Base-by-base conservation (phyloP, 2,797 vertebrate species). In the Oceanodroma leucorhoa region DNA sequence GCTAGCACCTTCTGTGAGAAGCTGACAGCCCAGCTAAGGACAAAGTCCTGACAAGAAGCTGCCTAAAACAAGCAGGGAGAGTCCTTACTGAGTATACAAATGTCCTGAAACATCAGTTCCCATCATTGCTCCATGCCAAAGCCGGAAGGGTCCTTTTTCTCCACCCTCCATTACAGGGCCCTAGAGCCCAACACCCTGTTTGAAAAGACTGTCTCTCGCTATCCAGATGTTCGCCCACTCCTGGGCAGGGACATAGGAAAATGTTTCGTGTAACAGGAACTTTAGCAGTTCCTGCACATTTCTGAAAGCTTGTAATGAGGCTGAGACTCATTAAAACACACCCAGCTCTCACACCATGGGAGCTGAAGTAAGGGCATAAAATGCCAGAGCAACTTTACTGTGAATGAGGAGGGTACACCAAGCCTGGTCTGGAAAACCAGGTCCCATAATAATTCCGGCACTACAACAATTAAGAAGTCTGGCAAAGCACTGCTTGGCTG, bases 211-310 rank as follows among this genome's bases (percentile, higher is more conserved):
- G 83, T 84, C 38, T 69, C 73, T 96, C 1, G 0, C 51, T 84
- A 34, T 94, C 87, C 95, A 96, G 95, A 95, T 85, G 89, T 93
- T 97, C 83, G 34, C 94, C 95, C 93, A 94, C 92, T 94, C 90
- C 53, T 95, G 93, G 94, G 94, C 92, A 93, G 75, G 75, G 81
- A 90, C 55, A 60, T 61, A 90, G 94, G 95, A 97, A 97, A 97
- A 93, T 95, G 40, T 96, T 92, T 82, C 71, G 0, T 73, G 55
- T 60, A 95, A 64, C 55, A 92, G 92, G 88, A 94, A 87, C 88
- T 92, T 95, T 27, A 92, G 90, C 1, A 0, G 81, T 92, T 95
- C 89, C 90, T 90, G 80, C 46, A 93, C 54, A 61, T 97, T 97
- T 54, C 77, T 77, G 48, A 94, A 92, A 80, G 51, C 43, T 92